Percentiles rank a stretch among this genome's conserved stretches.
phyloP scores from a whole-genome alignment of 35 echinoderm and acorn worm species.

The Heliocidaris tuberculata region DNA sequence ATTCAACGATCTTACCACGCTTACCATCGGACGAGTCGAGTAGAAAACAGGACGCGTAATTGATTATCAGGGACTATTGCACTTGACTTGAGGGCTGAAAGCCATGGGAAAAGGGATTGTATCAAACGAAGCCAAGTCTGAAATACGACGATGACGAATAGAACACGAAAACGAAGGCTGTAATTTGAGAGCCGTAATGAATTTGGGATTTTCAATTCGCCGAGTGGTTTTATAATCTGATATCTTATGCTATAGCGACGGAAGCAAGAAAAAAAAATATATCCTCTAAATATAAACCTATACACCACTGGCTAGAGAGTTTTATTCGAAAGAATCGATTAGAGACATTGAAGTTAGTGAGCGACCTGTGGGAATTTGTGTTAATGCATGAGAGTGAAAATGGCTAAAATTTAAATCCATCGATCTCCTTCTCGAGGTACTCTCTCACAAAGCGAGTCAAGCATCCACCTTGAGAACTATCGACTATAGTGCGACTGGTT shows the following conservation, averaged over 20 bases:
- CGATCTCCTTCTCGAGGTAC: too few species aligned
- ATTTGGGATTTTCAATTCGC: conserved; percentile 17
- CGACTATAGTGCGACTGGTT: too few species aligned
- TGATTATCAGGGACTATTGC: conserved; percentile 33
- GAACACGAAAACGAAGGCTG: background rate
- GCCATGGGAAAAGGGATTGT: background rate
- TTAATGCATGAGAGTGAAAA: too few species aligned
- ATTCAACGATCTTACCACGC: background rate
- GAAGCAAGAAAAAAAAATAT: background rate
- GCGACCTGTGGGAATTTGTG: too few species aligned
- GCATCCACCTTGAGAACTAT: too few species aligned
- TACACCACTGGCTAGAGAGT: background rate
- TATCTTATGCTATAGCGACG: background rate
- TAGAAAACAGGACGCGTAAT: conserved; percentile 27
- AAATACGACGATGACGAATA: conserved; percentile 1
- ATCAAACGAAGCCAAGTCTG: background rate
- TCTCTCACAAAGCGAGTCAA: too few species aligned
- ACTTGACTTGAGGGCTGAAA: background rate
- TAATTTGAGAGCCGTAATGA: conserved; percentile 17
- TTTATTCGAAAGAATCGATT: background rate
- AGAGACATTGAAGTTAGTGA: background rate
- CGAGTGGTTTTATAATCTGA: conserved; percentile 17
- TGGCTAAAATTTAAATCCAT: too few species aligned
- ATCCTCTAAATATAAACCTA: background rate
- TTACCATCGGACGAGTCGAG: background rate